These are phyloP conservation scores for Xenopus tropicalis DNA, from an alignment of 2,113 vertebrate genomes.

Conservation along the genomic window DNA sequence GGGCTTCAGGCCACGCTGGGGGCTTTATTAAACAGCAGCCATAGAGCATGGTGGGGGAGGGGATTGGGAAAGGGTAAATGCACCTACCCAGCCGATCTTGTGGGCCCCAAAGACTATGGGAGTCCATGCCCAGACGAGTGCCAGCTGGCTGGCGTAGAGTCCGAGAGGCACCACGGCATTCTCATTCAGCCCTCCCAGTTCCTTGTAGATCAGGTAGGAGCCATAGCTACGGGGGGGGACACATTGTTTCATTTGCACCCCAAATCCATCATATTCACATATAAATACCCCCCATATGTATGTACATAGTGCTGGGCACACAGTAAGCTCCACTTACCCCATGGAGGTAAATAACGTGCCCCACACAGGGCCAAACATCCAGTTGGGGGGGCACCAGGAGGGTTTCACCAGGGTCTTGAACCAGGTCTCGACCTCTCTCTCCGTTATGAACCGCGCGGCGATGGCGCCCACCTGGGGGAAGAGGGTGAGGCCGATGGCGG, in stretches of 20 bases:
- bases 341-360: slow-evolving; percentile 68
- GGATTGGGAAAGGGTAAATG: too few species aligned
- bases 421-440: slow-evolving; percentile 61
- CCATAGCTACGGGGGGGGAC: slow-evolving; percentile 56
- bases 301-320: too few species aligned
- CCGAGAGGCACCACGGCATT: slow-evolving; percentile 66
- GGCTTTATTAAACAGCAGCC: too few species aligned
- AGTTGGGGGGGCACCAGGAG: slow-evolving; percentile 68
- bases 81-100: slow-evolving; percentile 70
- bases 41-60: too few species aligned
- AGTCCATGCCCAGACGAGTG: slow-evolving; percentile 71
- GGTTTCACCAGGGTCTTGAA: slow-evolving; percentile 63
- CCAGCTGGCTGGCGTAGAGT: slow-evolving; percentile 70
- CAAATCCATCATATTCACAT: not conserved
- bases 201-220: slow-evolving; percentile 73
- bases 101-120: slow-evolving; percentile 68
- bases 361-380: slow-evolving; percentile 68
- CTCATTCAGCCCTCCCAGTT: slow-evolving; percentile 67
- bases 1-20: too few species aligned
- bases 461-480: slow-evolving; percentile 60
- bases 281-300: not conserved
- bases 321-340: slow-evolving; percentile 64
- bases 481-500: slow-evolving; percentile 62
- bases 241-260: not conserved
- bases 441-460: slow-evolving; percentile 48